Base-by-base conservation (phyloP, 2,888 invertebrate genomes). In the Coenonympha arcania region DNA sequence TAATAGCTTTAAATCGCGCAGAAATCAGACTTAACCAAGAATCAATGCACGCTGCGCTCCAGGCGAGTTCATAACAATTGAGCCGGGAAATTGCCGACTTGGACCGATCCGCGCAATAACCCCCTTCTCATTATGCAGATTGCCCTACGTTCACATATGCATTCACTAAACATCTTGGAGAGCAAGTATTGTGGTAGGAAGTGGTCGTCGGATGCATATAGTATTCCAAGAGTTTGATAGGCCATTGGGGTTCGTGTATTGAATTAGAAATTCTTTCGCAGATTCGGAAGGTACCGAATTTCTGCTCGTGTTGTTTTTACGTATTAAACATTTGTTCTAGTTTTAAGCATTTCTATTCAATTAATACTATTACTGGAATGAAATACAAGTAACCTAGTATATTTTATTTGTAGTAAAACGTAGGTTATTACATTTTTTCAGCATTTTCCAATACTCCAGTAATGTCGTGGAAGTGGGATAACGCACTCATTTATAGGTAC, bases 111-210 rank as follows among this genome's bases (percentile, higher is more conserved):
- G 70, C 71, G 74, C 79, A 73, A 80, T 82, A 82, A 78, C 78
- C 76, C 66, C 71, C 63, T 75, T 71, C 75, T 81, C 75, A 83
- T 84, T 84, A 84, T 83, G 84, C 73, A 84, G 76, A 85, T 83
- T 79, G 73, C 76, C 68, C 59, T 66, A 65, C 72, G 67, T 71
- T 69, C 75, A 66, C 71, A 69, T 71, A 68, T 76, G 79, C 71
- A 73, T 73, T 73, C 67, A 73, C 75, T 76, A 73, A 73, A 71
- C 73, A 69, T 74, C 75, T 75, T 70, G 61, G 57, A 55, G 46
- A 52, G 43, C 54, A 53, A 47, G 46, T 56, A 55, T 50, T 54
- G 55, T 48, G 52, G 50, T 40, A 47, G 47, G 43, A 50, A 53
- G 53, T 44, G 54, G 49, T 39, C 58, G 52, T 56, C 57, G 51